Percentiles rank a stretch among this genome's conserved stretches.
phyloP scores from a whole-genome alignment of 2,888 invertebrate species.

The Cryptophagus acutangulus region DNA sequence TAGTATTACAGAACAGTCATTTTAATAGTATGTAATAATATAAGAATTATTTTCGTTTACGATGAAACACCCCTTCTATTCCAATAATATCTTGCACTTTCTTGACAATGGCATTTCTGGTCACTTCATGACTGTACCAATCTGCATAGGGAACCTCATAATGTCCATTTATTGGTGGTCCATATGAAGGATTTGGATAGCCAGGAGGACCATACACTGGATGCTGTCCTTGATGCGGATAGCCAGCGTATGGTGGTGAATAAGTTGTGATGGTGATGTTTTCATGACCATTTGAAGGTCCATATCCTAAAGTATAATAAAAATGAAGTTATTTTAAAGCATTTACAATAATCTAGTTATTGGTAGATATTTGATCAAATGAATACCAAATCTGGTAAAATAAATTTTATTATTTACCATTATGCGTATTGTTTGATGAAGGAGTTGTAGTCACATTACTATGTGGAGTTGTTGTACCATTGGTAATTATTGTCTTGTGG shows the following conservation, averaged over 20 bases:
- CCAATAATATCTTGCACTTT: constrained; percentile 33
- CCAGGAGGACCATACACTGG: constrained; percentile 18
- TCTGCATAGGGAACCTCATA: constrained; percentile 29
- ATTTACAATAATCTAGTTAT: no score
- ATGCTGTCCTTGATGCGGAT: constrained; percentile 18
- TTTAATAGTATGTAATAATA: background rate
- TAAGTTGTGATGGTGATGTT: constrained; percentile 43
- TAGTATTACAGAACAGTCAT: background rate
- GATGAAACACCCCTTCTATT: constrained; percentile 20
- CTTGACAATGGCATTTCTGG: constrained; percentile 30
- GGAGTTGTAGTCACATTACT: constrained; percentile 19
- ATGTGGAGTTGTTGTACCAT: constrained; percentile 22
- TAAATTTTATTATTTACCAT: constrained; percentile 4
- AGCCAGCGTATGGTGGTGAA: constrained; percentile 30
- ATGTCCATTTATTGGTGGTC: constrained; percentile 20
- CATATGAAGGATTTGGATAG: constrained; percentile 20
- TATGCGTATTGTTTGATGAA: constrained; percentile 22
- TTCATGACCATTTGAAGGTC: constrained; percentile 43
- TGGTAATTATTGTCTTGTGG: constrained; percentile 22
- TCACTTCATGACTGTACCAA: constrained; percentile 30
- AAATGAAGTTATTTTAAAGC: constrained; percentile 5
- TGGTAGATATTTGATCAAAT: no score
- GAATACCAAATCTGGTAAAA: no score
- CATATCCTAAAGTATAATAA: constrained; percentile 37
- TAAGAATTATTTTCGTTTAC: no score